Evolutionary conservation across 92 coral and sea anemone genomes (phyloP).

Genomic region (Bergia puertoricense): DNA sequence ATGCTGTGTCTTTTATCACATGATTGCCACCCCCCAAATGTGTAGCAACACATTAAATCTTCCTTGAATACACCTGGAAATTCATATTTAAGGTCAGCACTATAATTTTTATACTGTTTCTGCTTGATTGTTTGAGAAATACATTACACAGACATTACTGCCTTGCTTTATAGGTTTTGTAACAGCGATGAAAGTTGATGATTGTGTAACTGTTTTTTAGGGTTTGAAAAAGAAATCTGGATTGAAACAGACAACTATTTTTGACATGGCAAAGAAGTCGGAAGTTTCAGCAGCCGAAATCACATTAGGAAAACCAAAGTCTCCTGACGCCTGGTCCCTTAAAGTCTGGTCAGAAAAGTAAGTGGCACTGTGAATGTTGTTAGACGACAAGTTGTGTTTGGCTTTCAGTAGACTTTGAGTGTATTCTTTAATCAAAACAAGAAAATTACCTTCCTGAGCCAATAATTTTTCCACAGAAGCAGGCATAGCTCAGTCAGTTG

Average conservation of each 20-base stretch:
- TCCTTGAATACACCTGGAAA: no score
- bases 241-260: conserved; percentile 39
- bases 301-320: neutral
- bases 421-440: neutral
- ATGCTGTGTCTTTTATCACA: no score
- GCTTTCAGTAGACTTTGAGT: neutral
- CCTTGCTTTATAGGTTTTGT: neutral
- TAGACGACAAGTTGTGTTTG: neutral
- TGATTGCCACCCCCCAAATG: no score
- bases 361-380: neutral
- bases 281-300: conserved; percentile 1
- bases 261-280: conserved; percentile 40
- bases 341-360: conserved; percentile 17
- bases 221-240: conserved; percentile 27
- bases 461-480: no score
- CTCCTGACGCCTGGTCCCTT: conserved; percentile 2
- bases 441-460: neutral
- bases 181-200: neutral
- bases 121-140: no score
- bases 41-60: no score
- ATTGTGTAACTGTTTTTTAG: neutral
- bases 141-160: neutral
- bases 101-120: no score
- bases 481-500: no score
- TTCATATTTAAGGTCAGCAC: no score